Conservation (phyloP, 2,888 invertebrate species). For the Stenurella melanura region DNA sequence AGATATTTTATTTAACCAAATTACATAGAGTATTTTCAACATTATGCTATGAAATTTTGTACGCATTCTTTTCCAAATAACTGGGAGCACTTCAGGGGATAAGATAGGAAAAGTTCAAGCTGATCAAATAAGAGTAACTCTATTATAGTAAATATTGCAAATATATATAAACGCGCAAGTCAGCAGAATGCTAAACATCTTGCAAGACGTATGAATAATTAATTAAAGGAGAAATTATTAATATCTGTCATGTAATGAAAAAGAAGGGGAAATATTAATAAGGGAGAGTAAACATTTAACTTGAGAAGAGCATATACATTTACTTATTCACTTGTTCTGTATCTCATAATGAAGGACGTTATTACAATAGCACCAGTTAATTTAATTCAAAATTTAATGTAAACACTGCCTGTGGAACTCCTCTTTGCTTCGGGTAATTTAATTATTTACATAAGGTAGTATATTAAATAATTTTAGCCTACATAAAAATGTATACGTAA, state of each 20-base stretch:
- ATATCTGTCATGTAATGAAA: background rate
- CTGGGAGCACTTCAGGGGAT: too few relatives aligned
- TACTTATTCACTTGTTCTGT: constrained; percentile 1
- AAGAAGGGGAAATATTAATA: background rate
- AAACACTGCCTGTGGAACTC: background rate
- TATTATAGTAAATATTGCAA: too few relatives aligned
- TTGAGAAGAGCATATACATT: background rate
- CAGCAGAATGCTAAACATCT: too few relatives aligned
- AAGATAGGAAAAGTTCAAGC: too few relatives aligned
- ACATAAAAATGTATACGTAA: background rate
- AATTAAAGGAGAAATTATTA: too few relatives aligned
- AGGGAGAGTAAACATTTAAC: background rate
- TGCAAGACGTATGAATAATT: too few relatives aligned
- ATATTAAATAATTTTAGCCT: background rate
- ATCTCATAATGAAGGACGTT: constrained; percentile 3
- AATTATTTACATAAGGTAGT: background rate
- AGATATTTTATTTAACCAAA: too few relatives aligned
- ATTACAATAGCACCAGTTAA: background rate
- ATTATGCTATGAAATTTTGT: too few relatives aligned
- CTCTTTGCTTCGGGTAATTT: background rate
- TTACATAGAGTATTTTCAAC: too few relatives aligned
- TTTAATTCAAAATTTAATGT: constrained; percentile 1
- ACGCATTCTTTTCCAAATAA: too few relatives aligned
- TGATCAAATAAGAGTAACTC: too few relatives aligned
- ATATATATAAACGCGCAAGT: too few relatives aligned